phyloP scores from a whole-genome alignment of 2,888 invertebrate species.

The Drosophila koepferae region DNA sequence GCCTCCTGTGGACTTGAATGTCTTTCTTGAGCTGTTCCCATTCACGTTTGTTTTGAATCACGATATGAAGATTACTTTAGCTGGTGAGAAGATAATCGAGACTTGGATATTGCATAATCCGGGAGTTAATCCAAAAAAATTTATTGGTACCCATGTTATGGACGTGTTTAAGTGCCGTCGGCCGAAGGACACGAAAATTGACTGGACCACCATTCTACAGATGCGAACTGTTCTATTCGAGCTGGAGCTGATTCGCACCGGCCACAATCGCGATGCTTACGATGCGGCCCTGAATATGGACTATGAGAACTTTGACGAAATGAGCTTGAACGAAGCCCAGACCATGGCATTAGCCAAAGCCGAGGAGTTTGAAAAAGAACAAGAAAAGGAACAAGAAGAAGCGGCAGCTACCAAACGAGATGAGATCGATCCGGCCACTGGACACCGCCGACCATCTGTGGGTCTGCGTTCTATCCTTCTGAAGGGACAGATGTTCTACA shows the following conservation, averaged over 20 bases:
- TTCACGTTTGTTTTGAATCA: constrained; percentile 93
- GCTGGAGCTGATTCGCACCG: constrained; percentile 90
- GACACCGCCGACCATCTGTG: constrained; percentile 45
- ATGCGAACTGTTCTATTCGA: constrained; percentile 94
- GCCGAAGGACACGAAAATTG: constrained; percentile 92
- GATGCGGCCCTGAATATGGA: constrained; percentile 77
- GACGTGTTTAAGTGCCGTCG: constrained; percentile 92
- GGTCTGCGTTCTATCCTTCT: constrained; percentile 88
- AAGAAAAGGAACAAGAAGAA: constrained; percentile 40
- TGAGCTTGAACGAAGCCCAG: constrained; percentile 69
- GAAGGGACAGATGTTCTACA: constrained; percentile 94
- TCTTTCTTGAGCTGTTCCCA: constrained; percentile 93
- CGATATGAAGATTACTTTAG: constrained; percentile 90
- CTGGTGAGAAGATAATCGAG: constrained; percentile 91
- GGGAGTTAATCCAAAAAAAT: constrained; percentile 83
- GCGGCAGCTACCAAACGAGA: constrained; percentile 45
- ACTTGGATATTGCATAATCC: constrained; percentile 89
- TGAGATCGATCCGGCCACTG: constrained; percentile 70
- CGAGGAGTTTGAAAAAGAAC: constrained; percentile 53
- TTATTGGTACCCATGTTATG: constrained; percentile 89
- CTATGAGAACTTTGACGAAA: constrained; percentile 73
- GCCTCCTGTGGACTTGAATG: constrained; percentile 88
- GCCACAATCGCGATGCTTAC: constrained; percentile 76
- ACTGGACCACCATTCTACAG: constrained; percentile 92
- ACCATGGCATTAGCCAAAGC: constrained; percentile 65